Conservation (phyloP, 1,140 invertebrate genomes). For the Sitobion miscanthi region DNA sequence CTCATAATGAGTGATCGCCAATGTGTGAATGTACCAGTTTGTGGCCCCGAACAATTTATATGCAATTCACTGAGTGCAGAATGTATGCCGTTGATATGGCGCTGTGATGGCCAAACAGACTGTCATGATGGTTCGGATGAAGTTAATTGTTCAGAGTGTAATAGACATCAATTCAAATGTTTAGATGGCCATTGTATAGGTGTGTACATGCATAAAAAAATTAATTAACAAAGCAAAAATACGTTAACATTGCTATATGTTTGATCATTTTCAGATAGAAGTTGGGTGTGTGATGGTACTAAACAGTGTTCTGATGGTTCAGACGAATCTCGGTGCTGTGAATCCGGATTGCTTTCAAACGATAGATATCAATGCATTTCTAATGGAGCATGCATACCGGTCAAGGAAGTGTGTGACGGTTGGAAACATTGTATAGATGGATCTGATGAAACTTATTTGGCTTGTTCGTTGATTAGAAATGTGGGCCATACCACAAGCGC, state of each 20-base stretch:
- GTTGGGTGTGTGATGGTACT: conserved; percentile 71
- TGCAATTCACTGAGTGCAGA: conserved; percentile 70
- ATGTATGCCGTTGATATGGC: conserved; percentile 85
- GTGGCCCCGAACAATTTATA: conserved; percentile 78
- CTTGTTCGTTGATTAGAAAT: conserved; percentile 51
- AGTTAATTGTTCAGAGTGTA: conserved; percentile 72
- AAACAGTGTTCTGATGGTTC: conserved; percentile 78
- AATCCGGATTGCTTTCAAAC: conserved; percentile 53
- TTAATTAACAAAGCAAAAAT: background rate
- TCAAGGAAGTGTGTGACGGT: conserved; percentile 71
- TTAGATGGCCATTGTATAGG: conserved; percentile 74
- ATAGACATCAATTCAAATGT: conserved; percentile 75
- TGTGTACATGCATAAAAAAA: conserved; percentile 61
- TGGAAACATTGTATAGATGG: conserved; percentile 73
- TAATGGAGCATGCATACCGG: conserved; percentile 68
- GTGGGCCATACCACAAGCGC: background rate
- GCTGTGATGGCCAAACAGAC: conserved; percentile 83
- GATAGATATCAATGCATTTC: conserved; percentile 68
- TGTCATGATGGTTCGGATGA: conserved; percentile 86
- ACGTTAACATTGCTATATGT: background rate
- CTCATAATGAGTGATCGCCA: conserved; percentile 73
- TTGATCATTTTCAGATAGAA: conserved; percentile 60
- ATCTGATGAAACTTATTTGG: conserved; percentile 70
- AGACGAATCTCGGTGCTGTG: conserved; percentile 71
- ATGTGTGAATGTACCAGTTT: conserved; percentile 76